Evolutionary conservation across 2,888 invertebrate genomes (phyloP).

Genomic region (Allygus modestus): DNA sequence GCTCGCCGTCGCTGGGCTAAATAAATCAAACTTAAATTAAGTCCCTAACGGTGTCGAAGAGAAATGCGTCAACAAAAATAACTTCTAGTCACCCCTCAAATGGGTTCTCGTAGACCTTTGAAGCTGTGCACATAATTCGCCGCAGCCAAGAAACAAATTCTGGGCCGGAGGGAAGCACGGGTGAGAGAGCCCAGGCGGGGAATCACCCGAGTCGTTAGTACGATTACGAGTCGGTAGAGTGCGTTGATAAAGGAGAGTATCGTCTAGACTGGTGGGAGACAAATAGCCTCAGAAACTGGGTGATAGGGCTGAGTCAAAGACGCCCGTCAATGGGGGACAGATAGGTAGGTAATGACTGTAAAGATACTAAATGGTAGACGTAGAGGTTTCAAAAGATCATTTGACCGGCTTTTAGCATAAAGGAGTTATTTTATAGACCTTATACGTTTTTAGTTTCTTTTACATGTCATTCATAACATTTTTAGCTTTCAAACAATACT

Average conservation of each 20-base stretch:
- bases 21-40: too few species aligned
- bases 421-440: too few species aligned
- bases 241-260: conserved; percentile 19
- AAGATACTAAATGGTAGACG: not conserved
- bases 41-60: too few species aligned
- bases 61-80: not conserved
- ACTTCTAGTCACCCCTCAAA: not conserved
- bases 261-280: conserved; percentile 15
- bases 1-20: too few species aligned
- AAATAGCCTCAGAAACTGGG: not conserved
- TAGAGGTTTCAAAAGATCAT: too few species aligned
- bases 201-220: conserved; percentile 22
- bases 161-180: not conserved
- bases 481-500: too few species aligned
- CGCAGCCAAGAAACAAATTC: not conserved
- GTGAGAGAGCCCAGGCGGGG: not conserved
- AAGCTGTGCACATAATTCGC: conserved; percentile 5
- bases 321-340: not conserved
- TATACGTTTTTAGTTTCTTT: too few species aligned
- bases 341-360: conserved; percentile 4
- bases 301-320: conserved; percentile 13
- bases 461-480: too few species aligned
- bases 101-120: conserved; percentile 9
- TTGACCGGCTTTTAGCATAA: too few species aligned
- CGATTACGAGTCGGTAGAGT: conserved; percentile 16